phyloP scores from a whole-genome alignment of 2,888 invertebrate genomes.

The Actias luna region DNA sequence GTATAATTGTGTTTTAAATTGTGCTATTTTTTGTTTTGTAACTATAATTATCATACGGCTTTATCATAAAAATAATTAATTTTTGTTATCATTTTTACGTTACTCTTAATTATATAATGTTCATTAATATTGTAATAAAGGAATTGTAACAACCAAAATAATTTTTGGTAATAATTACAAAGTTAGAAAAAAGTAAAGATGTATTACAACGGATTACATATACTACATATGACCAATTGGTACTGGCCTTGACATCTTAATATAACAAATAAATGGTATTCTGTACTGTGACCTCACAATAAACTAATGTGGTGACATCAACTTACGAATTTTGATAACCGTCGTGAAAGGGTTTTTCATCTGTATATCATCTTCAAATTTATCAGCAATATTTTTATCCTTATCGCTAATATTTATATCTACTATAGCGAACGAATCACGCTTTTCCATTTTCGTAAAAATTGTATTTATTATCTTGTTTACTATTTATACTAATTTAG shows the following conservation, averaged over 20 bases:
- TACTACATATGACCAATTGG: not conserved
- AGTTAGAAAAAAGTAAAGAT: no score
- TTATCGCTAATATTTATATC: conserved; percentile 63
- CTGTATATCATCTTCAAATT: conserved; percentile 36
- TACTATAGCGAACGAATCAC: conserved; percentile 63
- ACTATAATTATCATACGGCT: no score
- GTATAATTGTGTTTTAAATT: no score
- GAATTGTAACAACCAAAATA: not conserved
- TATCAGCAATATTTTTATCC: conserved; percentile 39
- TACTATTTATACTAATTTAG: not conserved
- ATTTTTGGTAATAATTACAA: no score
- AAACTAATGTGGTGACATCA: conserved; percentile 6
- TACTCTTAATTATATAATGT: no score
- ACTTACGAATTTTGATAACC: conserved; percentile 72
- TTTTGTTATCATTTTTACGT: no score
- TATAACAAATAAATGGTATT: not conserved
- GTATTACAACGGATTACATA: no score
- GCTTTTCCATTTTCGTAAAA: conserved; percentile 51
- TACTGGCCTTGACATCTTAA: not conserved
- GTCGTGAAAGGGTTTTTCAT: conserved; percentile 54
- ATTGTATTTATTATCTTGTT: not conserved
- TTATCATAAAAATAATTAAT: no score
- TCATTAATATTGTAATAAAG: not conserved
- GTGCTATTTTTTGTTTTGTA: no score
- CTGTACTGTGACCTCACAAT: not conserved